phyloP scores from a whole-genome alignment of 2,797 vertebrate genomes.

The Esox lucius region DNA sequence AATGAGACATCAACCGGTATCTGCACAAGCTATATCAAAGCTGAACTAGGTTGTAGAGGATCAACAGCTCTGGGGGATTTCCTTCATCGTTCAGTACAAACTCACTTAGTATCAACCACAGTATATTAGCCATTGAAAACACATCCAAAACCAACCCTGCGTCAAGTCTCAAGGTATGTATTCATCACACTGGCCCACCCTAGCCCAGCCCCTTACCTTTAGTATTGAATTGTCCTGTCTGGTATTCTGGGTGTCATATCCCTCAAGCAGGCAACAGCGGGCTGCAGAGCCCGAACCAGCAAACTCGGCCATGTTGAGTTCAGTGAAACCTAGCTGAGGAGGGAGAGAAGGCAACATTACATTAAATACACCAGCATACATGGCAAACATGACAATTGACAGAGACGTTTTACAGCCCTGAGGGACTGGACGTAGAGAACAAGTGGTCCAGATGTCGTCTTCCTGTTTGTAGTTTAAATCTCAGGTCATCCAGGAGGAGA shows the following conservation, averaged over 20 bases:
- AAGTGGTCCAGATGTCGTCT: neutral
- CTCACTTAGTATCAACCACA: neutral
- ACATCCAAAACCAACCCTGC: neutral
- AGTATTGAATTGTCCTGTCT: conserved; percentile 98
- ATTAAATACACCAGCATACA: conserved; percentile 9
- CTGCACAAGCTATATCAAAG: neutral
- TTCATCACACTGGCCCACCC: neutral
- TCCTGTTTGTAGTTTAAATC: neutral
- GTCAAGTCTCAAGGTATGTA: neutral
- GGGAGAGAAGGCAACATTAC: neutral
- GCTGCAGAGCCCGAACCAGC: conserved; percentile 92
- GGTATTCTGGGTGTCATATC: conserved; percentile 96
- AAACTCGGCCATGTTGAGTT: conserved; percentile 97
- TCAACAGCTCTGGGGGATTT: neutral
- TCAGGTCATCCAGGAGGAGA: conserved; percentile 19
- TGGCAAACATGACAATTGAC: neutral
- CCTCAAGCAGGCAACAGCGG: conserved; percentile 94
- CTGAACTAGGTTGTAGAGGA: neutral
- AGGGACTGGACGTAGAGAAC: neutral
- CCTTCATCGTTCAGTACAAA: neutral
- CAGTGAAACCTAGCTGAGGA: conserved; percentile 90
- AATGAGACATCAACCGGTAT: neutral
- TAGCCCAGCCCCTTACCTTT: conserved; percentile 75
- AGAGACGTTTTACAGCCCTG: neutral
- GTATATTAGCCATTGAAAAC: neutral